phyloP scores from a whole-genome alignment of 1,140 invertebrate genomes.

The Anoplophora glabripennis region DNA sequence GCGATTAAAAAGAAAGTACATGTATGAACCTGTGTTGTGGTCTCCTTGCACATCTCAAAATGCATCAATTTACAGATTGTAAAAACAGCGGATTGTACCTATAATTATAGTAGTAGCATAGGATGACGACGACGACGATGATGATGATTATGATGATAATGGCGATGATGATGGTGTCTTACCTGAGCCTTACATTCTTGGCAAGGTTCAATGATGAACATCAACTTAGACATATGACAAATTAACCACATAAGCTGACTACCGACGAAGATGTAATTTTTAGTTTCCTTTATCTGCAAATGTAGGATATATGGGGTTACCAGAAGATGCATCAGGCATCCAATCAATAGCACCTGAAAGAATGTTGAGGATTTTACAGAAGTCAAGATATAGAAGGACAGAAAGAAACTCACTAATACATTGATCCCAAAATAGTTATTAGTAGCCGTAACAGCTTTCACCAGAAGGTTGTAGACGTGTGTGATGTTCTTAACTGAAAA shows the following conservation, averaged over 20 bases:
- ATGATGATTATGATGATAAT: neutral
- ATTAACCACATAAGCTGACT: neutral
- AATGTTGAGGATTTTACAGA: slow-evolving; percentile 1
- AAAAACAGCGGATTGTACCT: neutral
- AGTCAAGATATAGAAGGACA: neutral
- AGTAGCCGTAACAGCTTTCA: neutral
- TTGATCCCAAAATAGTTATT: neutral
- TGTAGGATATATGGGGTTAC: slow-evolving; percentile 6
- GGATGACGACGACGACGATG: neutral
- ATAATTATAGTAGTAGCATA: neutral
- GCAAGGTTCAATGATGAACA: slow-evolving; percentile 16
- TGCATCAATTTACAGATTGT: neutral
- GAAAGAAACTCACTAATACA: neutral
- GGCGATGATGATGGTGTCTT: neutral
- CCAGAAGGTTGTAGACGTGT: neutral
- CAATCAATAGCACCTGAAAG: slow-evolving; percentile 7
- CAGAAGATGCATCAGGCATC: slow-evolving; percentile 10
- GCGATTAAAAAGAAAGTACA: no score
- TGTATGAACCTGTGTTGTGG: neutral
- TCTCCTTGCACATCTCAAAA: neutral
- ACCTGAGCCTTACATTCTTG: slow-evolving; percentile 9
- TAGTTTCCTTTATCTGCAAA: neutral
- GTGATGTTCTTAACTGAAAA: neutral
- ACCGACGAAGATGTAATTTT: neutral
- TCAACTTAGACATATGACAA: neutral